Evolutionary conservation across 2,888 invertebrate genomes (phyloP).

Genomic region (Polymixis flavicincta): DNA sequence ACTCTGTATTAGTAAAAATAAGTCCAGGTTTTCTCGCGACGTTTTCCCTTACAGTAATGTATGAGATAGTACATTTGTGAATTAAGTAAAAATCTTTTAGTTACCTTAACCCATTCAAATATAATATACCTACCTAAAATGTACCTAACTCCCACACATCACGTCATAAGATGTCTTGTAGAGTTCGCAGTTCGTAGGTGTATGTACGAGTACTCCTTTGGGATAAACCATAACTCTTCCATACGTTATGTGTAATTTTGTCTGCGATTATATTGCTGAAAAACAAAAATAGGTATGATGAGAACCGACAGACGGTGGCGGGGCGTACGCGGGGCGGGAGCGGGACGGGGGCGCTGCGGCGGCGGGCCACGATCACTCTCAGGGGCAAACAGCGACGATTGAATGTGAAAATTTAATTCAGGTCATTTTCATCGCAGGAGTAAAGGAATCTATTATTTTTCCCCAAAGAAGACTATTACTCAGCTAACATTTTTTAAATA

Average conservation of each 20-base stretch:
- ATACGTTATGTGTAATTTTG: conserved; percentile 54
- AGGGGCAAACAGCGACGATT: conserved; percentile 87
- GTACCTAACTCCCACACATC: neutral
- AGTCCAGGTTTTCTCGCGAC: too few species aligned
- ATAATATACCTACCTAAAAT: neutral
- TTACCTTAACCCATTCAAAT: neutral
- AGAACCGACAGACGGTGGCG: conserved; percentile 72
- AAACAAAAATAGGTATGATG: conserved; percentile 79
- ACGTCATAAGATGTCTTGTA: conserved; percentile 21
- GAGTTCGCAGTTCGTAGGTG: conserved; percentile 5
- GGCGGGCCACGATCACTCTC: conserved; percentile 82
- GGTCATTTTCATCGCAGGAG: conserved; percentile 85
- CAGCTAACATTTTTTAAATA: conserved; percentile 77
- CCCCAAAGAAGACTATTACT: conserved; percentile 82
- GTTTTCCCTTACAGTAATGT: too few species aligned
- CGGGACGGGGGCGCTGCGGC: conserved; percentile 65
- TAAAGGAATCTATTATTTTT: conserved; percentile 85
- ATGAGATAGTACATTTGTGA: too few species aligned
- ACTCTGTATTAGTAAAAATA: too few species aligned
- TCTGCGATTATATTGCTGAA: conserved; percentile 62
- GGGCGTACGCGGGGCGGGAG: conserved; percentile 55
- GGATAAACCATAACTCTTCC: conserved; percentile 41
- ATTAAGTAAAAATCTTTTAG: neutral
- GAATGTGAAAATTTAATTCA: conserved; percentile 90
- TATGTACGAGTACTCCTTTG: conserved; percentile 13